A percentile compares a stretch with the other conserved stretches of the same genome.
These are phyloP conservation scores for Vanessa tameamea DNA, from an alignment of 1,140 invertebrate species.

Conservation along the genomic window DNA sequence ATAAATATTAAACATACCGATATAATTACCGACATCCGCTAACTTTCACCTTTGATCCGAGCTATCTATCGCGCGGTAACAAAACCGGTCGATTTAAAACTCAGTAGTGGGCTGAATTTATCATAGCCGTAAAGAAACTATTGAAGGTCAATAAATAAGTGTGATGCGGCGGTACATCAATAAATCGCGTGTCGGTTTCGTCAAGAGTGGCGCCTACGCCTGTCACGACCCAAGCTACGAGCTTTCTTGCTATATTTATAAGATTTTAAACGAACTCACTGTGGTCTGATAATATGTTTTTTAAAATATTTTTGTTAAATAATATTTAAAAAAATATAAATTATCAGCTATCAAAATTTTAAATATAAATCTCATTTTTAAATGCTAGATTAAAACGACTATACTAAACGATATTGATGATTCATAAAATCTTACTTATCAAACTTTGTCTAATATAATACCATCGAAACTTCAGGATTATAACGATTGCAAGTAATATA, in stretches of 20 bases:
- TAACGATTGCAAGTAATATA: too few species aligned
- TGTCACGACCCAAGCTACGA: slow-evolving; percentile 40
- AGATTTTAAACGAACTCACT: neutral
- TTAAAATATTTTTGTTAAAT: neutral
- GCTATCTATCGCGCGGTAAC: slow-evolving; percentile 11
- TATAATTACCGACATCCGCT: slow-evolving; percentile 17
- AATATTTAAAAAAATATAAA: too few species aligned
- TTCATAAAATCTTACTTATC: too few species aligned
- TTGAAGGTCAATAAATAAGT: slow-evolving; percentile 61
- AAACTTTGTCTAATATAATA: too few species aligned
- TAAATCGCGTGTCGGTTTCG: slow-evolving; percentile 50
- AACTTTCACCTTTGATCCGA: slow-evolving; percentile 37
- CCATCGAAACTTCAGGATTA: too few species aligned
- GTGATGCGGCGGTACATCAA: slow-evolving; percentile 56
- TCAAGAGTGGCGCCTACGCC: slow-evolving; percentile 55
- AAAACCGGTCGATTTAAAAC: slow-evolving; percentile 29
- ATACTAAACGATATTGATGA: too few species aligned
- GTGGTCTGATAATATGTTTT: neutral
- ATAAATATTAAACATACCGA: slow-evolving; percentile 12
- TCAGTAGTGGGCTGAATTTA: slow-evolving; percentile 41
- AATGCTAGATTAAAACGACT: too few species aligned
- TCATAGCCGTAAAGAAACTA: slow-evolving; percentile 53
- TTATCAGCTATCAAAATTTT: too few species aligned
- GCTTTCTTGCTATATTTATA: neutral
- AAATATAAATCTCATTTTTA: too few species aligned